These are phyloP conservation scores for Anoplophora glabripennis DNA, from an alignment of 1,140 invertebrate genomes.

Conservation along the genomic window DNA sequence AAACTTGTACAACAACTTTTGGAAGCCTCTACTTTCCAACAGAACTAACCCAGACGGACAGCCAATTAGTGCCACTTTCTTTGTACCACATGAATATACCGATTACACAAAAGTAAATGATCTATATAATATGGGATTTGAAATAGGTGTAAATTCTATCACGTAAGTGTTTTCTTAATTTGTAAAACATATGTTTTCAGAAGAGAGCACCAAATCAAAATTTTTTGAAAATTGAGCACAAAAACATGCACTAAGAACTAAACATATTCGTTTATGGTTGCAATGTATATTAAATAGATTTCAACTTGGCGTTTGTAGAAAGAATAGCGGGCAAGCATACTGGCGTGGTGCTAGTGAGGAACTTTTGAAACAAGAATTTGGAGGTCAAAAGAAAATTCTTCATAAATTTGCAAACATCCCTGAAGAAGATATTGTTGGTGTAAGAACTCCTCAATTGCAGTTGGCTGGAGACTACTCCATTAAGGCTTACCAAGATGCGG, in stretches of 20 bases:
- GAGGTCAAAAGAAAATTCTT: slow-evolving; percentile 35
- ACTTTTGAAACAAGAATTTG: slow-evolving; percentile 33
- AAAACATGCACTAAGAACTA: no score
- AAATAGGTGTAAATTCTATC: slow-evolving; percentile 67
- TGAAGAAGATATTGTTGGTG: slow-evolving; percentile 29
- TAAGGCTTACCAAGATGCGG: slow-evolving; percentile 52
- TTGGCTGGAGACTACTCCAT: slow-evolving; percentile 51
- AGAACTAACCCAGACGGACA: slow-evolving; percentile 63
- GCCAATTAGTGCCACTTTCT: slow-evolving; percentile 62
- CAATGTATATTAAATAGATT: background rate
- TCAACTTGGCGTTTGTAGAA: slow-evolving; percentile 49
- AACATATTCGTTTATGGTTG: background rate
- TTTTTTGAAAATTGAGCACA: no score
- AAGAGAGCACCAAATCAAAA: no score
- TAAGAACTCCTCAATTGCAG: slow-evolving; percentile 36
- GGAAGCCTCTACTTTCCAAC: slow-evolving; percentile 58
- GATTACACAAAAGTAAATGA: slow-evolving; percentile 64
- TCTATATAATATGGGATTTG: slow-evolving; percentile 62
- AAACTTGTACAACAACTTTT: slow-evolving; percentile 59
- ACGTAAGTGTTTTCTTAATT: slow-evolving; percentile 52
- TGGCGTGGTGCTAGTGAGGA: slow-evolving; percentile 29
- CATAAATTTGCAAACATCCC: slow-evolving; percentile 39
- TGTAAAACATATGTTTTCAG: no score
- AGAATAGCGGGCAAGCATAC: slow-evolving; percentile 59
- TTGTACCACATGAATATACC: slow-evolving; percentile 67